A percentile compares a stretch with the other conserved stretches of the same genome.
These are phyloP conservation scores for Anseranas semipalmata DNA, from an alignment of 2,113 vertebrate species.

Conservation along the genomic window DNA sequence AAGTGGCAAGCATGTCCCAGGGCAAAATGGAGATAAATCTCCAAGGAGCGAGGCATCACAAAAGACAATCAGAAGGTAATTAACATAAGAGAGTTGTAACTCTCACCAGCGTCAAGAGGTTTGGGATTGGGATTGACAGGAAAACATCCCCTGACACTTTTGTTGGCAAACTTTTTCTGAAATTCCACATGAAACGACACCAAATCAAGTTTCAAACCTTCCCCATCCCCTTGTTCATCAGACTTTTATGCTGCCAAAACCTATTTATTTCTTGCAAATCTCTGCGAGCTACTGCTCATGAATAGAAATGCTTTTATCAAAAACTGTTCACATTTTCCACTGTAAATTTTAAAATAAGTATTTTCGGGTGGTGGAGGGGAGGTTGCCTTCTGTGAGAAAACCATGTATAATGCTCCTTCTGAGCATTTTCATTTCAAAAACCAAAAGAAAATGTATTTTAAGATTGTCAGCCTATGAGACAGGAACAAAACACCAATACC, in stretches of 20 bases:
- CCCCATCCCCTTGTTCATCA: constrained; percentile 43
- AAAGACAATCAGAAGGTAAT: not conserved
- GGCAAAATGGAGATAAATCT: not conserved
- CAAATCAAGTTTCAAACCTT: constrained; percentile 44
- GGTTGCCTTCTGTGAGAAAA: constrained; percentile 48
- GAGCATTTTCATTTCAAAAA: constrained; percentile 30
- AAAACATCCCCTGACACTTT: not conserved
- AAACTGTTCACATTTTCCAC: constrained; percentile 8
- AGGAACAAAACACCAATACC: not conserved
- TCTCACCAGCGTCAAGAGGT: not conserved
- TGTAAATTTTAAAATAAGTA: constrained; percentile 42
- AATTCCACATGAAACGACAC: not conserved
- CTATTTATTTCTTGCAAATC: constrained; percentile 57
- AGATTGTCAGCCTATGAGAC: not conserved
- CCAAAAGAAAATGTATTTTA: not conserved
- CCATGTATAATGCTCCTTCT: not conserved
- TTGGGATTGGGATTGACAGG: not conserved
- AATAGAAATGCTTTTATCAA: constrained; percentile 62
- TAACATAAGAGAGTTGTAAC: not conserved
- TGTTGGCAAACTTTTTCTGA: not conserved
- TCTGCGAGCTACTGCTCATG: constrained; percentile 45
- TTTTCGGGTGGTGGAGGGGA: constrained; percentile 38
- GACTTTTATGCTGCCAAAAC: constrained; percentile 55
- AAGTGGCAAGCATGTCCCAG: not conserved
- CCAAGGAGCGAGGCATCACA: not conserved